Evolutionary conservation across 2,888 invertebrate genomes (phyloP).

Genomic region (Conus canariensis): DNA sequence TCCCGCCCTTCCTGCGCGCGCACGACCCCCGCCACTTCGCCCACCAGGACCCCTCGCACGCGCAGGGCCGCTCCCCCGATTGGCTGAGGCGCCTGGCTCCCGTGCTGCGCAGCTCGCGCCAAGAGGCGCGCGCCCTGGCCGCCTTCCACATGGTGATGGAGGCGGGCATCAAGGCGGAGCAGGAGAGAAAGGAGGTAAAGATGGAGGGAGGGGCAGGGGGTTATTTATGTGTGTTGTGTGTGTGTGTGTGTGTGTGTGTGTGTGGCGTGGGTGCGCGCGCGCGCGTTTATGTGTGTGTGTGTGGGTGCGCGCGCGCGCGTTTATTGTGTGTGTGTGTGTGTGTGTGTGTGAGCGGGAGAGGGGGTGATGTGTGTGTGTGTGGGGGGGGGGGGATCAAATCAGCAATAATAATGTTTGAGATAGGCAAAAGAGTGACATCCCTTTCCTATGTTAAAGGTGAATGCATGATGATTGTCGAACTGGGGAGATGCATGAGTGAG

Average conservation of each 20-base stretch:
- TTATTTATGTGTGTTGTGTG: not conserved
- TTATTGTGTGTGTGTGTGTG: no score
- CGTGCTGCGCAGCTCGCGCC: slow-evolving; percentile 94
- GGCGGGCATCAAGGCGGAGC: slow-evolving; percentile 93
- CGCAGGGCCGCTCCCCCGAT: slow-evolving; percentile 96
- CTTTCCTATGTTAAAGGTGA: no score
- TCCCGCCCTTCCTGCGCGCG: slow-evolving; percentile 96
- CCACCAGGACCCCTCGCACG: slow-evolving; percentile 86
- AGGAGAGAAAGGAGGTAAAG: slow-evolving; percentile 76
- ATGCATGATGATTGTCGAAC: no score
- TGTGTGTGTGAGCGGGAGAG: no score
- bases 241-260: not conserved
- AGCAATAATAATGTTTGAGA: no score
- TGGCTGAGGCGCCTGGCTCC: slow-evolving; percentile 94
- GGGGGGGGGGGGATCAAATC: not conserved
- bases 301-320: no score
- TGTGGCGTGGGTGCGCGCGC: no score
- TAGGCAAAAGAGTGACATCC: no score
- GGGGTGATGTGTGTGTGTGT: no score
- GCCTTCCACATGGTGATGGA: slow-evolving; percentile 99
- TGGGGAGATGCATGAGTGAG: no score
- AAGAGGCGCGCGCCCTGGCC: slow-evolving; percentile 96
- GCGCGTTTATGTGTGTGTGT: no score
- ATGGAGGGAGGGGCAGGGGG: not conserved
- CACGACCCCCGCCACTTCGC: slow-evolving; percentile 96